Base-by-base conservation (phyloP, 2,888 invertebrate species). In the Sphaerophoria rueppellii region DNA sequence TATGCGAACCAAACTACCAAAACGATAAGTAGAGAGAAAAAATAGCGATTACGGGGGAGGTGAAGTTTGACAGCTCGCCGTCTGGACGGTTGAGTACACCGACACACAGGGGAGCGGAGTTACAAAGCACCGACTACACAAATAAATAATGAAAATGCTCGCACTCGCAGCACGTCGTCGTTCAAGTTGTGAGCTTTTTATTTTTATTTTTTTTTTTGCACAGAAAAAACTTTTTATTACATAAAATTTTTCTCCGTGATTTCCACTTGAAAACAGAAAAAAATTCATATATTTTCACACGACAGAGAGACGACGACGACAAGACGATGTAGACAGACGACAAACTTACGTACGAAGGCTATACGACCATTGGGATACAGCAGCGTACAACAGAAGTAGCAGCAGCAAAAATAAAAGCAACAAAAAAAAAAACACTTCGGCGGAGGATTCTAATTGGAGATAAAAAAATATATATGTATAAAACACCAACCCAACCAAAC, bases 401-500 rank as follows among this genome's bases (percentile, higher is more conserved):
- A 40, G 40, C 40, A 40, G 40, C 40, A 40, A 55, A 78, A 78
- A 78, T 63, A 65, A 72, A 72, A 67, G 80, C 80, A 75, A 78
- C 63, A 65, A 72, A 72, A 67, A 75, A 80, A 75, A 85, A 70
- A 85, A 76, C 80, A 79, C 79, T 79, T 83, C 71, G 67, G 60
- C 79, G 63, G 85, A 81, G 81, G 85, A 85, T 85, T 85, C 85
- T 76, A 85, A 85, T 85, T 85, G 85, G 85, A 85, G 81, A 85
- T 85, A 71, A 52, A 79, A 40, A 37, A 67, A 67, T 60, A 43
- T 24, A 57, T 24, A 12, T 55, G 58, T 54, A 70, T 67, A 67
- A 74, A 55, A 79, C 72, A 80, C 67, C 40, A 58, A 52, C 58
- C 72, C 67, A 73, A 73, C 82, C 43, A 65, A 73, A 54, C 52